Percentiles rank a stretch among this genome's conserved stretches.
Evolutionary conservation across 2,888 invertebrate genomes (phyloP).

Genomic region (Fabriciana adippe): DNA sequence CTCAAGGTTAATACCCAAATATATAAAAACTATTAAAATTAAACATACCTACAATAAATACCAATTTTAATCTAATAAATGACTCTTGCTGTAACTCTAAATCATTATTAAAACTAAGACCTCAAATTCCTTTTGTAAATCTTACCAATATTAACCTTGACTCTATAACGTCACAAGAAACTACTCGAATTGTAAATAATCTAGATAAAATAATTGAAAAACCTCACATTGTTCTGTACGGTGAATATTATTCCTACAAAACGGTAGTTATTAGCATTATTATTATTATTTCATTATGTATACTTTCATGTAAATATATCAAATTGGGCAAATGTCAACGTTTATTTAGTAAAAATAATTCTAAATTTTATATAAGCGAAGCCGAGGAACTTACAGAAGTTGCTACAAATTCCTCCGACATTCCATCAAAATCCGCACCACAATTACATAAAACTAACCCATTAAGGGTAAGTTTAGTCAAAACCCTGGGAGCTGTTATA

Average conservation of each 20-base stretch:
- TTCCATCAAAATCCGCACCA: conserved; percentile 11
- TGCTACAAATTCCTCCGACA: conserved; percentile 1
- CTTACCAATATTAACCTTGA: background rate
- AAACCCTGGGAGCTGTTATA: conserved; percentile 24
- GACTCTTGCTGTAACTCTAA: conserved; percentile 27
- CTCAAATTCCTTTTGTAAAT: background rate
- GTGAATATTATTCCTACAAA: background rate
- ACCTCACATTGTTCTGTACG: background rate
- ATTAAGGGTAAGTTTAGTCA: conserved; percentile 23
- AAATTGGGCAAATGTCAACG: background rate
- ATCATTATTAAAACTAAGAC: conserved; percentile 8
- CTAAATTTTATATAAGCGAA: background rate
- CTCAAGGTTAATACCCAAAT: conserved; percentile 23
- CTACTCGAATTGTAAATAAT: background rate
- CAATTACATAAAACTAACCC: conserved; percentile 24
- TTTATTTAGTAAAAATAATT: conserved; percentile 12
- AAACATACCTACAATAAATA: conserved; percentile 19
- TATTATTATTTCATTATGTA: conserved; percentile 1
- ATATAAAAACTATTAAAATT: conserved; percentile 15
- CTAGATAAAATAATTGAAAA: background rate
- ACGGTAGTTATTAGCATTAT: background rate
- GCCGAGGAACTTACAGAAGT: conserved; percentile 9
- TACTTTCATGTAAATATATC: conserved; percentile 9
- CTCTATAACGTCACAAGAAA: background rate
- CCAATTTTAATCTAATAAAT: conserved; percentile 28